Evolutionary conservation across 2,797 vertebrate genomes (phyloP).

Genomic region (Urocyon cinereoargenteus): DNA sequence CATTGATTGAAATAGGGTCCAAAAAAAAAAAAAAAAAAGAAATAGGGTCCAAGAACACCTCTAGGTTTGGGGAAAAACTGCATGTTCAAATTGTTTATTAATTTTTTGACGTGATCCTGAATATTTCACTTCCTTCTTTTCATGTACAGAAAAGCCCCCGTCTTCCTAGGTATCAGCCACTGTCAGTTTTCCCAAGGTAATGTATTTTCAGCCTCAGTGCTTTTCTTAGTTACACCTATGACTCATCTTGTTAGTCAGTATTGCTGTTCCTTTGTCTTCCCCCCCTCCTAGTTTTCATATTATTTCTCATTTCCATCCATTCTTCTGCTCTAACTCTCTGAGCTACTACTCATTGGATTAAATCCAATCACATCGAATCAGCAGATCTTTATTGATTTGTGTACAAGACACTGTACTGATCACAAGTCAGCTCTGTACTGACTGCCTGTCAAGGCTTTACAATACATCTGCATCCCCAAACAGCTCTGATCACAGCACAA

Average conservation of each 20-base stretch:
- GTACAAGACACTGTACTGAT: background rate
- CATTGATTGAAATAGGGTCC: background rate
- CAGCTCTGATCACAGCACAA: background rate
- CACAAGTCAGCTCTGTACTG: too few species aligned
- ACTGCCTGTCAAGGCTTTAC: background rate
- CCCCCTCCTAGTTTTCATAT: background rate
- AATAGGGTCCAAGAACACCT: background rate
- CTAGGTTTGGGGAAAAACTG: background rate
- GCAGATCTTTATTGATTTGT: conserved; percentile 53
- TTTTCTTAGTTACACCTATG: conserved; percentile 61
- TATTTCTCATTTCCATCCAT: conserved; percentile 50
- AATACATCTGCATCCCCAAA: background rate
- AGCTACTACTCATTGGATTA: conserved; percentile 9
- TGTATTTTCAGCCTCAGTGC: conserved; percentile 56
- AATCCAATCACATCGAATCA: background rate
- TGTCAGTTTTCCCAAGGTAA: conserved; percentile 57
- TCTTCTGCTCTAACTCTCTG: conserved; percentile 37
- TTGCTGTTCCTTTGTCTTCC: conserved; percentile 31
- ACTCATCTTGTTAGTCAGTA: conserved; percentile 49
- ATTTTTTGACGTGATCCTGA: background rate
- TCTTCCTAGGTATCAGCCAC: conserved; percentile 43
- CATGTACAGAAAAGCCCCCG: background rate
- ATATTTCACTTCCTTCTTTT: background rate
- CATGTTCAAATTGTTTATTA: background rate
- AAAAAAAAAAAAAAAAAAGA: too few species aligned